Percentiles rank a stretch among this genome's conserved stretches.
Conservation (phyloP, 2,113 vertebrate genomes). For the Stomatorhinus ivindoensis region DNA sequence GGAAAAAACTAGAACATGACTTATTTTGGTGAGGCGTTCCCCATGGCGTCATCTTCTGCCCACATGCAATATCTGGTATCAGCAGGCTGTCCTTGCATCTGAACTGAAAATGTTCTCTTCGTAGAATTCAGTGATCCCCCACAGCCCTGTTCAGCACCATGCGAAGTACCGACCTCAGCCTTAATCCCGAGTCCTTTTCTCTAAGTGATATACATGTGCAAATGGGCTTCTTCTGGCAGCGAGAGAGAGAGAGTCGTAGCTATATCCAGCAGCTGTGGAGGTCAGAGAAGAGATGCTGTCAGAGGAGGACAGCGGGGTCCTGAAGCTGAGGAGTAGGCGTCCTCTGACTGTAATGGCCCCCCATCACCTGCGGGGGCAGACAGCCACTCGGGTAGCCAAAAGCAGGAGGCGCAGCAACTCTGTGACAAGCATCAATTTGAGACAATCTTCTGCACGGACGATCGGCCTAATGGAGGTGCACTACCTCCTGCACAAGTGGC, state of each 20-base stretch:
- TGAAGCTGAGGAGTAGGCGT: background rate
- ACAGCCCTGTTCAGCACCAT: background rate
- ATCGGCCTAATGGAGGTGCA: background rate
- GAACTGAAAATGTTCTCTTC: background rate
- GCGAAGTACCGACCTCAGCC: background rate
- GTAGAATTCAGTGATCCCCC: background rate
- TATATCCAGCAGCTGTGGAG: background rate
- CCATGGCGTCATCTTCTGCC: background rate
- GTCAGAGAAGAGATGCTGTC: constrained; percentile 1
- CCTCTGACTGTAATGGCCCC: background rate
- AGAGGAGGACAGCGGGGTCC: background rate
- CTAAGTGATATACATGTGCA: background rate
- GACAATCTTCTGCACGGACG: background rate
- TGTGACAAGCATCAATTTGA: background rate
- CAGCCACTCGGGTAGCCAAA: background rate
- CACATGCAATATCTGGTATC: background rate
- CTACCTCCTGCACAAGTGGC: no score
- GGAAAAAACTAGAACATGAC: background rate
- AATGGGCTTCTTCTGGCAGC: background rate
- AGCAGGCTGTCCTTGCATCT: background rate
- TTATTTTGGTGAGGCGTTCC: background rate
- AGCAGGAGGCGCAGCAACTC: background rate
- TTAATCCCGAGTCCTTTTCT: background rate
- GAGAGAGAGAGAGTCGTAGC: background rate
- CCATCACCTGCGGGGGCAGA: background rate